Conservation (phyloP, 2,888 invertebrate species). For the Ypsolopha sequella region DNA sequence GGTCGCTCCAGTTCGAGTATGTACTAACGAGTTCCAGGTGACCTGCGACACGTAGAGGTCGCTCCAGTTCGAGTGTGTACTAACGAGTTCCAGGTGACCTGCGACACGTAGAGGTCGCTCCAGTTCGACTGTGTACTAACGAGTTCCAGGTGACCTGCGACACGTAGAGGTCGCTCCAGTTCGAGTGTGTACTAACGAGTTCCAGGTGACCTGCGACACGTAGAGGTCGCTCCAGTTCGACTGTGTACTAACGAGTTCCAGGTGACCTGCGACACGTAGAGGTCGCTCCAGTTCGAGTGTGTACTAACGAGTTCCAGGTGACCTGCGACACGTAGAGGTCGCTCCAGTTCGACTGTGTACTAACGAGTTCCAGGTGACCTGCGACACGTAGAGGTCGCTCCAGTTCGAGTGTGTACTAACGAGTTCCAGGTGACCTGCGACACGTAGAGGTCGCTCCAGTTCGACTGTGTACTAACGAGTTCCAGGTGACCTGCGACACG, state of each 20-base stretch:
- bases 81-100: slow-evolving; percentile 77
- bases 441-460: slow-evolving; percentile 68
- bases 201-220: slow-evolving; percentile 77
- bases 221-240: slow-evolving; percentile 70
- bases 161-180: slow-evolving; percentile 68
- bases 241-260: slow-evolving; percentile 78
- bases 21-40: slow-evolving; percentile 77
- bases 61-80: slow-evolving; percentile 58
- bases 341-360: no score
- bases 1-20: slow-evolving; percentile 66
- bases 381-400: slow-evolving; percentile 71
- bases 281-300: slow-evolving; percentile 66
- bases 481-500: slow-evolving; percentile 77
- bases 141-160: slow-evolving; percentile 77
- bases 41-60: slow-evolving; percentile 75
- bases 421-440: slow-evolving; percentile 77
- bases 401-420: slow-evolving; percentile 70
- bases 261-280: slow-evolving; percentile 75
- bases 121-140: no score
- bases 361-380: slow-evolving; percentile 77
- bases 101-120: slow-evolving; percentile 71
- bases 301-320: slow-evolving; percentile 77
- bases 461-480: no score
- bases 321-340: slow-evolving; percentile 75
- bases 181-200: slow-evolving; percentile 70